phyloP scores from a whole-genome alignment of 2,113 vertebrate genomes.

The Lontra canadensis region DNA sequence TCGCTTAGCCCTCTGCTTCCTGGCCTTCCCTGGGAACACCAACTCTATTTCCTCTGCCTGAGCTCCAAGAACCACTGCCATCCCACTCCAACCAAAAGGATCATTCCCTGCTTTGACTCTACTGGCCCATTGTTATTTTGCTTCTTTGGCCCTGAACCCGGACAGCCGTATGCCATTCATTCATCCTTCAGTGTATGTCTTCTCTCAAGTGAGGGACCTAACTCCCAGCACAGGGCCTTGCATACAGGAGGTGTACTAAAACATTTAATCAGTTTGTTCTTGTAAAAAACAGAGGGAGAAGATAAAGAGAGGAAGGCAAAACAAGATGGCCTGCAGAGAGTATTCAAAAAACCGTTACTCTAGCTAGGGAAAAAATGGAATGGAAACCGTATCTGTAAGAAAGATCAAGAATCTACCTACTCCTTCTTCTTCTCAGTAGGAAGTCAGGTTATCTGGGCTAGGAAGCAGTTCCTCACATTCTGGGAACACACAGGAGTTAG shows the following conservation, averaged over 20 bases:
- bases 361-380: neutral
- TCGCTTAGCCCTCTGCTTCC: neutral
- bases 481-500: neutral
- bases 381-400: neutral
- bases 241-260: neutral
- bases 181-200: neutral
- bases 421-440: neutral
- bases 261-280: neutral
- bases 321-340: neutral
- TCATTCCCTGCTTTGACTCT: neutral
- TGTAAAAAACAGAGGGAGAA: neutral
- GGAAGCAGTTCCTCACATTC: neutral
- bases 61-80: neutral
- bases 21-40: neutral
- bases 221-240: neutral
- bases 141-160: neutral
- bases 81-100: neutral
- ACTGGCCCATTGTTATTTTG: neutral
- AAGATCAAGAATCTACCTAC: constrained; percentile 1
- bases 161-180: neutral
- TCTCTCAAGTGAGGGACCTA: neutral
- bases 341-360: neutral
- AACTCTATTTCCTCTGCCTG: neutral
- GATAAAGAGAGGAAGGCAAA: neutral
- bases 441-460: neutral